Evolutionary conservation across 2,113 vertebrate genomes (phyloP).

Genomic region (Osmerus mordax): DNA sequence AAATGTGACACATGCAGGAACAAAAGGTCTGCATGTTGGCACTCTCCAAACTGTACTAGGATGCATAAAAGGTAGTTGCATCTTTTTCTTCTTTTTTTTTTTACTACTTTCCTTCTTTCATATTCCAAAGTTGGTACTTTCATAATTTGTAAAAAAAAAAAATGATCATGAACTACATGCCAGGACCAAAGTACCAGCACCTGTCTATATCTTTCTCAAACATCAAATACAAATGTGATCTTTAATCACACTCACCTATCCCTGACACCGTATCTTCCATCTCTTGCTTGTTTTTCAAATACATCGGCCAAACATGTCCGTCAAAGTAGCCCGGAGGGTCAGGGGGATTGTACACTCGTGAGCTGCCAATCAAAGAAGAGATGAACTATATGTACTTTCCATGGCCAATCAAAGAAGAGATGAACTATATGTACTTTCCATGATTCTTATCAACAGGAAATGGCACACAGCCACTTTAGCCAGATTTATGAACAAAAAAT

Average conservation of each 20-base stretch:
- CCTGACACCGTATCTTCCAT: slow-evolving; percentile 68
- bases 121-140: too few relatives aligned
- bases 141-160: too few relatives aligned
- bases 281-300: slow-evolving; percentile 80
- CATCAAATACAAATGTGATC: not conserved
- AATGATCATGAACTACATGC: too few relatives aligned
- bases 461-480: not conserved
- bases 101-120: too few relatives aligned
- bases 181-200: too few relatives aligned
- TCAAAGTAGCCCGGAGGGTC: slow-evolving; percentile 90
- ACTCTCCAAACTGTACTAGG: too few relatives aligned
- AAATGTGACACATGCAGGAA: too few relatives aligned
- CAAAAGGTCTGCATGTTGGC: too few relatives aligned
- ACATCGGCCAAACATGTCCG: slow-evolving; percentile 93
- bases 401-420: slow-evolving; percentile 21
- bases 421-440: not conserved
- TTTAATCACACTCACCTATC: slow-evolving; percentile 65
- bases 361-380: slow-evolving; percentile 63
- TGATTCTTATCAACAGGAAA: not conserved
- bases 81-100: too few relatives aligned
- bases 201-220: not conserved
- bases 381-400: not conserved
- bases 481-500: not conserved
- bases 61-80: too few relatives aligned
- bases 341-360: slow-evolving; percentile 82